A percentile compares a stretch with the other conserved stretches of the same genome.
phyloP scores from a whole-genome alignment of 2,888 invertebrate species.

The Philonicus albiceps region DNA sequence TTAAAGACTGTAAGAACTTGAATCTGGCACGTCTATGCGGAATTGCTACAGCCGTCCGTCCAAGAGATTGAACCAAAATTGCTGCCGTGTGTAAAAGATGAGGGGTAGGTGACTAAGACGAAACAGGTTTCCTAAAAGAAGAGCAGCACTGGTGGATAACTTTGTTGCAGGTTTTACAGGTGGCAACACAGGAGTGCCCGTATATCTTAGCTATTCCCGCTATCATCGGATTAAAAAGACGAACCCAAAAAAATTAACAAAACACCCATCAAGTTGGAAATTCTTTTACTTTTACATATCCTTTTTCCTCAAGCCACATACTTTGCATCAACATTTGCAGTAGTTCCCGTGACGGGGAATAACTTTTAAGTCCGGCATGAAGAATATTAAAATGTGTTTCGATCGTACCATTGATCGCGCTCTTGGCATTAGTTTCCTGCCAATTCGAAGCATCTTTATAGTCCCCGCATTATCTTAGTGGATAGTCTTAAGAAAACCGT shows the following conservation, averaged over 20 bases:
- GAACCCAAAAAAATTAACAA: background rate
- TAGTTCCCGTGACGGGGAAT: background rate
- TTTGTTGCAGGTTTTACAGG: background rate
- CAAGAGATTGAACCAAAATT: background rate
- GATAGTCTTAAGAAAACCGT: background rate
- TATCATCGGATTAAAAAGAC: constrained; percentile 1
- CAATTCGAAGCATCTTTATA: background rate
- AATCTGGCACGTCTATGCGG: background rate
- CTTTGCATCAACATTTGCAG: background rate
- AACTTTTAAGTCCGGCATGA: background rate
- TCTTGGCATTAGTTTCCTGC: background rate
- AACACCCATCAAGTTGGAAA: background rate
- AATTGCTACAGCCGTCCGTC: background rate
- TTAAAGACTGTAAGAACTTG: background rate
- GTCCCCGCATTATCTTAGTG: background rate
- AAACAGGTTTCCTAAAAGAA: constrained; percentile 12
- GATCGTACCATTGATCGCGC: background rate
- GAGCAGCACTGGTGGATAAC: background rate
- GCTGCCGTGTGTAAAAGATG: background rate
- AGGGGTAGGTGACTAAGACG: background rate
- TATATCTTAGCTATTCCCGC: background rate
- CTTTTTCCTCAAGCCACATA: background rate
- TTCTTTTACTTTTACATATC: constrained; percentile 23
- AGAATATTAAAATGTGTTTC: background rate
- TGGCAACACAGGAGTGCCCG: background rate